Base-by-base conservation (phyloP, 2,113 vertebrate species). In the Columbina picui region DNA sequence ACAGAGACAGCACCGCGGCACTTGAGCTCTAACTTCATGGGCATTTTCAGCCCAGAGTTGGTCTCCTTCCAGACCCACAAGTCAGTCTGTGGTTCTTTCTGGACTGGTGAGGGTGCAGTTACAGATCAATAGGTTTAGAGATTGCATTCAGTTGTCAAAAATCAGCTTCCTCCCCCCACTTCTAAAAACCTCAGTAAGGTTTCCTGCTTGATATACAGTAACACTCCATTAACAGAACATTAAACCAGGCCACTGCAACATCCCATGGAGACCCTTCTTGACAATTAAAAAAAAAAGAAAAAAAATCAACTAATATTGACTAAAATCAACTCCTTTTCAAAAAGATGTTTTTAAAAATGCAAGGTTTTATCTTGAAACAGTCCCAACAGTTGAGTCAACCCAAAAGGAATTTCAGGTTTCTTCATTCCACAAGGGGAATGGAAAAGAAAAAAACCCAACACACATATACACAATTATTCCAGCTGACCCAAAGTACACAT, bases 381-480 rank as follows among this genome's bases (percentile, higher is more conserved):
- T 47, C 64, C n/a, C 69, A 91, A 61, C 4, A 38, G 36, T 23
- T 53, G 68, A 57, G 38, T 38, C 69, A 81, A 41, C 26, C 26
- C 47, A 30, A 76, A 77, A 88, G 53, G 39, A 80, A 87, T 70
- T 87, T 71, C 34, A 50, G 50, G 50, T 84, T 84, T 84, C 50
- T 80, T 70, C 87, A 36, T 65, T 90, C 69, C 39, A 84, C 20
- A 15, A 63, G 19, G 11, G 6, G 34, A 39, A 19, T 19, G 4
- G 15, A 2, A 6, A 3, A 5, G 14, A 38, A 16, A 49, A 29
- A 4, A n/a, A n/a, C n/a, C n/a, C 1, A 36, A 59, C 7, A 12
- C 10, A 45, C 12, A 59, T 9, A 59, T 9, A 50, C 14, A 63
- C 19, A 27, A 30, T 71, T 71, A 84, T 81, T 88, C 41, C 75